phyloP scores from a whole-genome alignment of 2,113 vertebrate species.

The Corythaeola cristata region DNA sequence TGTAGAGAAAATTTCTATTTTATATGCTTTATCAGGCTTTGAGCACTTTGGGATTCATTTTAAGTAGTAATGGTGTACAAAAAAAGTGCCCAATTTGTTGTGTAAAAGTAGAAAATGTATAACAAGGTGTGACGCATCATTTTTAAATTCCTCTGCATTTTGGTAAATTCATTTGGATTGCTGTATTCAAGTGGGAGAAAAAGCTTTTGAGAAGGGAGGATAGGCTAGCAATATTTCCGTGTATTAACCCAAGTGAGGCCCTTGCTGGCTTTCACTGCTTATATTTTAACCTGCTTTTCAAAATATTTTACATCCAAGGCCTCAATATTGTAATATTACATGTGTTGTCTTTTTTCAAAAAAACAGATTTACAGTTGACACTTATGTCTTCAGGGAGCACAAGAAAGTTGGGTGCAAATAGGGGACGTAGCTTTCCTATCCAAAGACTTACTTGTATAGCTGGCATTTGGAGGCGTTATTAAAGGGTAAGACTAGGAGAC shows the following conservation, averaged over 20 bases:
- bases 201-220: not conserved
- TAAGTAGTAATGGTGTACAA: not conserved
- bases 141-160: not conserved
- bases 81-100: not conserved
- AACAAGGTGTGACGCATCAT: not conserved
- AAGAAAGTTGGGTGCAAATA: not conserved
- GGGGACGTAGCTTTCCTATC: not conserved
- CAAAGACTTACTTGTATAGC: not conserved
- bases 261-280: not conserved
- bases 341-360: not conserved
- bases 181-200: not conserved
- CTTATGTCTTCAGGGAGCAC: not conserved
- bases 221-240: not conserved
- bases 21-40: not conserved
- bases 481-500: not conserved
- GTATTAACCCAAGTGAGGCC: accelerated
- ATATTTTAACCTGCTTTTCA: not conserved
- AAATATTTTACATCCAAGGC: not conserved
- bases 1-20: not conserved
- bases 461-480: not conserved
- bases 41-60: not conserved
- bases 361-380: not conserved
- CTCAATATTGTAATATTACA: not conserved
- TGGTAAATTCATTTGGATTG: not conserved
- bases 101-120: not conserved